These are phyloP conservation scores for Edolisoma coerulescens DNA, from an alignment of 2,113 vertebrate species.

Conservation along the genomic window DNA sequence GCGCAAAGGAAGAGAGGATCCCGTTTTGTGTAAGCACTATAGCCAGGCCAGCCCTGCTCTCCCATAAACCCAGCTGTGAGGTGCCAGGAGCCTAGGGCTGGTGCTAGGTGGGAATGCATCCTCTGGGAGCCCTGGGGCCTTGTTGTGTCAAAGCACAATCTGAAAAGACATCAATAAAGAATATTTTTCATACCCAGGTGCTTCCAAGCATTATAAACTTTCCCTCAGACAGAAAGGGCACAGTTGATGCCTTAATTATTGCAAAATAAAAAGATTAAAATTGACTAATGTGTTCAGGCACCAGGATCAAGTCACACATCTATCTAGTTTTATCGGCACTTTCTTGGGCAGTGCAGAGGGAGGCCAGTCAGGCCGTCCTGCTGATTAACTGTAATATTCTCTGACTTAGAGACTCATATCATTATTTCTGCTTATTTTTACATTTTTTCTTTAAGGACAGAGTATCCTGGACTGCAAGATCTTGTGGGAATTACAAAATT, in stretches of 20 bases:
- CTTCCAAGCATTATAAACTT: slow-evolving; percentile 33
- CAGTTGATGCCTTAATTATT: slow-evolving; percentile 57
- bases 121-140: background rate
- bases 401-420: background rate
- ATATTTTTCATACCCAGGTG: background rate
- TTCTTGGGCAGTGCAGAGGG: background rate
- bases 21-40: background rate
- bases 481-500: background rate
- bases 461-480: background rate
- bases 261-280: slow-evolving; percentile 68
- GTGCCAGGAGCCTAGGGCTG: accelerated
- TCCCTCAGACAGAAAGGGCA: slow-evolving; percentile 34
- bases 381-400: slow-evolving; percentile 29
- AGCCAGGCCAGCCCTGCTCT: background rate
- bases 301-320: slow-evolving; percentile 43
- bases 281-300: slow-evolving; percentile 59
- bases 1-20: background rate
- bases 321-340: slow-evolving; percentile 37
- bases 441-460: background rate
- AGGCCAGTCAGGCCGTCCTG: background rate
- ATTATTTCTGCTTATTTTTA: background rate
- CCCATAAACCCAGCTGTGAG: background rate
- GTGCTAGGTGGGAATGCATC: background rate
- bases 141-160: background rate
- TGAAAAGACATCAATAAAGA: slow-evolving; percentile 21